phyloP scores from a whole-genome alignment of 2,113 vertebrate genomes.

The Lepus timidus region DNA sequence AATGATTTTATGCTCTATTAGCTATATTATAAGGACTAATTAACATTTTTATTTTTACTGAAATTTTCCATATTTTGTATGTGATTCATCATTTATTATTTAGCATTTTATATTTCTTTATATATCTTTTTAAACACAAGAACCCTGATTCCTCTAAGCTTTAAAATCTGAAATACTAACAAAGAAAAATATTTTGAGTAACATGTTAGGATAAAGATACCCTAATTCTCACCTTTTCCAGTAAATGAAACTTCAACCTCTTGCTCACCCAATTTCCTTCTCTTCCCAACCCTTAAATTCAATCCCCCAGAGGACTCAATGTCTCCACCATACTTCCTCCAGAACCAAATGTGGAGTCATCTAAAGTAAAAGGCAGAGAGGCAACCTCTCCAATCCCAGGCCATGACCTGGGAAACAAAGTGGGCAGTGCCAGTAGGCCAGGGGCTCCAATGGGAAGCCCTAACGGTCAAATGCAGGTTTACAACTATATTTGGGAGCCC shows the following conservation, averaged over 20 bases:
- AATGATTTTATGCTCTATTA: neutral
- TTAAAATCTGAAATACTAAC: neutral
- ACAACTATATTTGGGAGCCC: neutral
- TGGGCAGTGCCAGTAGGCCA: neutral
- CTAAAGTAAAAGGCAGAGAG: neutral
- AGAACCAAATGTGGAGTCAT: neutral
- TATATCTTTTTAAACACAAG: slow-evolving; percentile 25
- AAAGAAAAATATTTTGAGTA: slow-evolving; percentile 4
- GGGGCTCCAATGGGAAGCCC: neutral
- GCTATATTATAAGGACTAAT: slow-evolving; percentile 21
- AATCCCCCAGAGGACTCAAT: neutral
- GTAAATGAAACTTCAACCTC: neutral
- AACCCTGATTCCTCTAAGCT: neutral
- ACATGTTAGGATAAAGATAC: slow-evolving; percentile 5
- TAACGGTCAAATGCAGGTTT: neutral
- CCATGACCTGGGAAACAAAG: neutral
- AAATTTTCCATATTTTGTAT: neutral
- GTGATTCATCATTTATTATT: slow-evolving; percentile 15
- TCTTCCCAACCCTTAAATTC: neutral
- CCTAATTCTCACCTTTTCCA: slow-evolving; percentile 21
- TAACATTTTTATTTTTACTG: slow-evolving; percentile 26
- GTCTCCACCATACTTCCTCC: too few species aligned
- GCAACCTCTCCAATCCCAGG: neutral
- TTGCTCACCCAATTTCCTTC: neutral
- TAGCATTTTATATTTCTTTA: neutral